phyloP scores from a whole-genome alignment of 2,888 invertebrate species.

The Leptinotarsa juncta region DNA sequence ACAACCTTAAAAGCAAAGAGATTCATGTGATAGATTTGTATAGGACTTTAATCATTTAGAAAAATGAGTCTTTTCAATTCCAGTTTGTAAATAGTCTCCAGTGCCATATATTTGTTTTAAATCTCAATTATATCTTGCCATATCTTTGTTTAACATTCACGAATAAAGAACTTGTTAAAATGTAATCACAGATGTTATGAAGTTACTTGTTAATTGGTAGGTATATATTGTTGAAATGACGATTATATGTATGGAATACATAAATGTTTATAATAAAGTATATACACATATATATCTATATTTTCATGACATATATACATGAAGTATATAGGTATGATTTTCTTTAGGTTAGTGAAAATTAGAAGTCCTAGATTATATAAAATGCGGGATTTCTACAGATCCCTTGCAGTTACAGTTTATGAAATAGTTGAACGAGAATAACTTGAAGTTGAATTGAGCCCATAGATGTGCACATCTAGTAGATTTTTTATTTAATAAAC shows the following conservation, averaged over 20 bases:
- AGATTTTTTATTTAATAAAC: not conserved
- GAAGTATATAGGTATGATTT: conserved; percentile 24
- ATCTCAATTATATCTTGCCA: conserved; percentile 50
- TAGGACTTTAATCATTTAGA: not conserved
- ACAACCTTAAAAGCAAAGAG: too few relatives aligned
- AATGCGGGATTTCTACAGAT: not conserved
- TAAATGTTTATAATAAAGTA: conserved; percentile 49
- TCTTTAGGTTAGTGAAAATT: not conserved
- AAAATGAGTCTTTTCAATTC: not conserved
- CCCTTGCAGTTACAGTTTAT: conserved; percentile 1
- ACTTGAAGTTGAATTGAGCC: not conserved
- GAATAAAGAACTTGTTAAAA: conserved; percentile 34
- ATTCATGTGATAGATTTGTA: too few relatives aligned
- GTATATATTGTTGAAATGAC: conserved; percentile 47
- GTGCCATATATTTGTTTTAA: conserved; percentile 52
- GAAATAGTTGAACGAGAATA: conserved; percentile 15
- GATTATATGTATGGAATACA: conserved; percentile 47
- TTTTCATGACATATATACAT: conserved; percentile 48
- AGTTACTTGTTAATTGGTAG: conserved; percentile 41
- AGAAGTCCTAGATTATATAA: conserved; percentile 1
- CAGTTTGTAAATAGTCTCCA: conserved; percentile 34
- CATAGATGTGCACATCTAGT: not conserved
- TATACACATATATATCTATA: conserved; percentile 36
- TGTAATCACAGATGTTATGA: conserved; percentile 39
- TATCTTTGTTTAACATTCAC: conserved; percentile 39